Evolutionary conservation across 1,140 invertebrate genomes (phyloP).

Genomic region (Zaprionus vittiger): DNA sequence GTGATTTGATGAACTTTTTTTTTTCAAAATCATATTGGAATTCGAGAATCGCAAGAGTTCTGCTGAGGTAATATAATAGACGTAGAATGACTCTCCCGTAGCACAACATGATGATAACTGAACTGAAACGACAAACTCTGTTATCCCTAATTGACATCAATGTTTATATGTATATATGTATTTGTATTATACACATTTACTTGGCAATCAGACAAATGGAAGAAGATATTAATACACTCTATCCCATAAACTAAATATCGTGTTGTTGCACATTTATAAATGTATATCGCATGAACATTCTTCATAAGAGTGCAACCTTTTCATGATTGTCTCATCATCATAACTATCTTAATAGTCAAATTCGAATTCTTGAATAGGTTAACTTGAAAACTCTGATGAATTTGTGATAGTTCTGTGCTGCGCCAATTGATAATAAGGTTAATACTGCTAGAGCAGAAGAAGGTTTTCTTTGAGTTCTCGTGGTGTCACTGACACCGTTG

Average conservation of each 20-base stretch:
- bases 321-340: not conserved
- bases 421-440: slow-evolving; percentile 48
- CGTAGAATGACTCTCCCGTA: not conserved
- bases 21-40: not conserved
- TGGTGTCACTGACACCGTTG: slow-evolving; percentile 44
- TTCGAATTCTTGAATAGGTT: no score
- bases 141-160: no score
- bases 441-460: slow-evolving; percentile 35
- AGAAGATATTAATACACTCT: no score
- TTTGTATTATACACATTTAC: no score
- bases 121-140: not conserved
- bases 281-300: no score
- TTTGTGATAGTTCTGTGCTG: slow-evolving; percentile 18
- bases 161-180: no score
- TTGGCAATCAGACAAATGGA: no score
- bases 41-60: not conserved
- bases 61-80: not conserved
- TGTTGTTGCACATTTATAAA: no score
- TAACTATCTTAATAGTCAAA: no score
- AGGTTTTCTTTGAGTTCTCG: slow-evolving; percentile 31
- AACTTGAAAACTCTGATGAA: no score
- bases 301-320: no score
- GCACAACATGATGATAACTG: not conserved
- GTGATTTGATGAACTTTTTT: not conserved
- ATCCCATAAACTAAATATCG: no score